Evolutionary conservation across 1,140 invertebrate genomes (phyloP), one percentile per base, ranked within the genome.

Genomic region (Conus betulinus): DNA sequence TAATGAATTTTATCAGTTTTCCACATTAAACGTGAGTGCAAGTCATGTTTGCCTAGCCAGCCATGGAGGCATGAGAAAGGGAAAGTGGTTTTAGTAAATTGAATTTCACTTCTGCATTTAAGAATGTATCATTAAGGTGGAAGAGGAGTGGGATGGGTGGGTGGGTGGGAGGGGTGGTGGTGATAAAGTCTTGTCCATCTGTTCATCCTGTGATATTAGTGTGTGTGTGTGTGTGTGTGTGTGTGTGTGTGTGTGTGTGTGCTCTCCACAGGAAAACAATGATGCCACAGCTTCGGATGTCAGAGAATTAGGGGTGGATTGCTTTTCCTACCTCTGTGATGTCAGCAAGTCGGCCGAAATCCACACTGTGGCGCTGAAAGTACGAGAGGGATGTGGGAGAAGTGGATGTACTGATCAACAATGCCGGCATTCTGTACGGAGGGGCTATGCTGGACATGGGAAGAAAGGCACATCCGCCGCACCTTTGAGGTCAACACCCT

Each of bases 391-490:
- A 99, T 95, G 96, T 99, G 52, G 98, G 98, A 91, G 97, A 97
- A 95, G 97, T 99, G 3, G 97, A 97, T 7, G 96, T 99, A 84
- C 94, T 99, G 15, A 96, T 99, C 39, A 99, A 99, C 95, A 99
- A 99, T 95, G 98, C 98, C 25, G 98, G 98, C 23, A 97, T 99
- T 78, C 97, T 98, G 1, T 97, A 97, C 74, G 98, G 98, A 1
- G 96, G 97, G 88, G 96, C 97, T 60, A 95, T 99, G 39, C 95
- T 99, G 90, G 97, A 99, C 81, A 97, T 97, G 60, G n/a, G 97
- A 97, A 0, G 98, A 99, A 95, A 92, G 95, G 23, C 93, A 95
- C 67, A 97, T 97, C 67, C 92, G 96, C 78, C 95, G 95, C 89
- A 97, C 96, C 3, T 96, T 97, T 91, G 95, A 96, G 88, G 96